These are phyloP conservation scores for Spea bombifrons DNA, from an alignment of 2,113 vertebrate genomes.

Conservation along the genomic window DNA sequence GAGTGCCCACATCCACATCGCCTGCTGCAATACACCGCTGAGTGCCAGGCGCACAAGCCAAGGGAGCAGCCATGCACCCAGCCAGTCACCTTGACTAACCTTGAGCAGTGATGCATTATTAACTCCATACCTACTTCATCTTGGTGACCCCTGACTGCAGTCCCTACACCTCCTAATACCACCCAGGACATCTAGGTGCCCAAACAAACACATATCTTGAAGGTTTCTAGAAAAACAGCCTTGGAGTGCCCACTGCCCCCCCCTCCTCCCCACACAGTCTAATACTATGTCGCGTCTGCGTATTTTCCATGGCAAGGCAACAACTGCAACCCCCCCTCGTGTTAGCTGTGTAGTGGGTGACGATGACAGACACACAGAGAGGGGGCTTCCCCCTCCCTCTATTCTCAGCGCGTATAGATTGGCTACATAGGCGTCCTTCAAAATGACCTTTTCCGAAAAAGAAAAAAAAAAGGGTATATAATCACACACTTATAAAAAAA, in stretches of 20 bases:
- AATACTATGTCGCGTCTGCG: slow-evolving; percentile 19
- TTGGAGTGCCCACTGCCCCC: neutral
- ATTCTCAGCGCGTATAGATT: slow-evolving; percentile 56
- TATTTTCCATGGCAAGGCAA: slow-evolving; percentile 36
- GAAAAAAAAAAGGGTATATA: neutral
- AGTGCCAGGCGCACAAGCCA: neutral
- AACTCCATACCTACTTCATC: slow-evolving; percentile 58
- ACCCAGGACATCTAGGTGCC: neutral
- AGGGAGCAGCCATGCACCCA: slow-evolving; percentile 54
- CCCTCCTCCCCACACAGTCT: neutral
- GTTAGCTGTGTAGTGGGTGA: slow-evolving; percentile 22
- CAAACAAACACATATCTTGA: neutral
- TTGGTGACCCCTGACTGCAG: neutral
- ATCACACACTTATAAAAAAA: neutral
- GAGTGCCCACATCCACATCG: no score
- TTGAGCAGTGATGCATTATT: slow-evolving; percentile 88
- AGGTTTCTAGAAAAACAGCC: neutral
- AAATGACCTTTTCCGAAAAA: slow-evolving; percentile 67
- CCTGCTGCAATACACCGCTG: no score
- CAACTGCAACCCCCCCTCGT: slow-evolving; percentile 20
- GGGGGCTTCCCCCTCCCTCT: slow-evolving; percentile 44
- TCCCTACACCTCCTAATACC: neutral
- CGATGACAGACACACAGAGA: slow-evolving; percentile 11
- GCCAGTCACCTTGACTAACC: slow-evolving; percentile 85
- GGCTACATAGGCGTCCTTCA: slow-evolving; percentile 75